phyloP scores from a whole-genome alignment of 2,888 invertebrate species.

The Agrotis exclamationis region DNA sequence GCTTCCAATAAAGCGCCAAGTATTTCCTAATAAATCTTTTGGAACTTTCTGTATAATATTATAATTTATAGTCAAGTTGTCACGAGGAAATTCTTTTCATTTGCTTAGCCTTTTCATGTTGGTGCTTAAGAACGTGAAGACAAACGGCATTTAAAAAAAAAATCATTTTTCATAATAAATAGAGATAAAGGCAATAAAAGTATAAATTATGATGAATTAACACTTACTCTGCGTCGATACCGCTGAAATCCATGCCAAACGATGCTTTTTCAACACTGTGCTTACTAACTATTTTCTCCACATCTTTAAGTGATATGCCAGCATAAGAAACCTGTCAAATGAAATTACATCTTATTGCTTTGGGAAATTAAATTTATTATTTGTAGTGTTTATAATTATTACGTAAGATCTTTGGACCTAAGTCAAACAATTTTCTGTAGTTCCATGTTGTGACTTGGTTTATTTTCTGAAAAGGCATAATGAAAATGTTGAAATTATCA shows the following conservation, averaged over 20 bases:
- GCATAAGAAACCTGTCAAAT: conserved; percentile 72
- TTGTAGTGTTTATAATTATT: no score
- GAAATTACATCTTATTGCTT: background rate
- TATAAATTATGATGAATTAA: no score
- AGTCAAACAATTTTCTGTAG: no score
- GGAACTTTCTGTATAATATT: background rate
- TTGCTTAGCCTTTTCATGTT: no score
- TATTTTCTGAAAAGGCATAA: background rate
- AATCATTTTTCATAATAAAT: no score
- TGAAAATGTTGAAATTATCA: background rate
- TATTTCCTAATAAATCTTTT: conserved; percentile 8
- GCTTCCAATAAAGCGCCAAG: background rate
- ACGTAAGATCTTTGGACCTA: no score
- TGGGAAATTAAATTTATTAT: no score
- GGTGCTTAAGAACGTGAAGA: no score
- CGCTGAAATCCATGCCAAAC: conserved; percentile 79
- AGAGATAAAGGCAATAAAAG: no score
- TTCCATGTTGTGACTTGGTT: background rate
- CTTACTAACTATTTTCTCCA: conserved; percentile 61
- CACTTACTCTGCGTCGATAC: conserved; percentile 73
- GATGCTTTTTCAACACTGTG: conserved; percentile 31
- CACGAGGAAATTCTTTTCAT: no score
- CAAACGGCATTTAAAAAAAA: no score
- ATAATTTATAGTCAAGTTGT: no score
- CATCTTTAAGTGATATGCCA: conserved; percentile 71